Conservation (phyloP, 2,888 invertebrate species). For the Calameuta pallipes region DNA sequence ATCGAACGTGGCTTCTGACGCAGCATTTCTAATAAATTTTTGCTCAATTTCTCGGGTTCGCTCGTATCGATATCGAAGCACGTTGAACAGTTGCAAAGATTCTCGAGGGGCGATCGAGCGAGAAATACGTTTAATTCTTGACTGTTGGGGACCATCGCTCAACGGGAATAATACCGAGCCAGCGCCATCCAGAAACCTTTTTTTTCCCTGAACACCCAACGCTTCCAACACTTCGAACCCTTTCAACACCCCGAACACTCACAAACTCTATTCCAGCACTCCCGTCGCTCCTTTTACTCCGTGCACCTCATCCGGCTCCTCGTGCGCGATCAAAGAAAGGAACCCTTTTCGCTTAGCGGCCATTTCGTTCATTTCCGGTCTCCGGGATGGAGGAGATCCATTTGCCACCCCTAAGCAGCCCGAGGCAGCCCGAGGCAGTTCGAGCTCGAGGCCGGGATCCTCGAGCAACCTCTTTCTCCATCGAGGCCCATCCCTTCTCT, state of each 20-base stretch:
- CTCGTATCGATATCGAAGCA: too few relatives aligned
- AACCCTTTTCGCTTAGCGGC: slow-evolving; percentile 62
- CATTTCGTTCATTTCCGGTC: slow-evolving; percentile 65
- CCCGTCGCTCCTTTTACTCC: background rate
- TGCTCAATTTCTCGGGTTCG: too few relatives aligned
- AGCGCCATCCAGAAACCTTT: background rate
- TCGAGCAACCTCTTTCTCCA: slow-evolving; percentile 23
- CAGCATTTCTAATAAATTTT: too few relatives aligned
- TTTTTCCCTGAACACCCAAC: background rate
- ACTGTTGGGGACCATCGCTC: slow-evolving; percentile 2
- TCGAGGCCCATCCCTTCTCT: slow-evolving; percentile 28
- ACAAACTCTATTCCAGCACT: background rate
- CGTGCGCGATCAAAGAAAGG: slow-evolving; percentile 55
- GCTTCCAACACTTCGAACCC: too few relatives aligned
- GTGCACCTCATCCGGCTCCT: slow-evolving; percentile 3
- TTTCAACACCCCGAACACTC: too few relatives aligned
- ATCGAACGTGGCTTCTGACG: too few relatives aligned
- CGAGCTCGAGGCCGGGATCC: slow-evolving; percentile 19
- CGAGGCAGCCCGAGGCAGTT: background rate
- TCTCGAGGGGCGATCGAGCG: background rate
- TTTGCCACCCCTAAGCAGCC: slow-evolving; percentile 47
- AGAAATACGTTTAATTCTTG: slow-evolving; percentile 8
- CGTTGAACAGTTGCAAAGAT: too few relatives aligned
- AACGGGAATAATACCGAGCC: background rate
- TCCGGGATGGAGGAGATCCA: slow-evolving; percentile 53